A percentile compares a stretch with the other conserved stretches of the same genome.
Evolutionary conservation across 2,113 vertebrate species (phyloP).

Genomic region (Brachypodius melanocephalos): DNA sequence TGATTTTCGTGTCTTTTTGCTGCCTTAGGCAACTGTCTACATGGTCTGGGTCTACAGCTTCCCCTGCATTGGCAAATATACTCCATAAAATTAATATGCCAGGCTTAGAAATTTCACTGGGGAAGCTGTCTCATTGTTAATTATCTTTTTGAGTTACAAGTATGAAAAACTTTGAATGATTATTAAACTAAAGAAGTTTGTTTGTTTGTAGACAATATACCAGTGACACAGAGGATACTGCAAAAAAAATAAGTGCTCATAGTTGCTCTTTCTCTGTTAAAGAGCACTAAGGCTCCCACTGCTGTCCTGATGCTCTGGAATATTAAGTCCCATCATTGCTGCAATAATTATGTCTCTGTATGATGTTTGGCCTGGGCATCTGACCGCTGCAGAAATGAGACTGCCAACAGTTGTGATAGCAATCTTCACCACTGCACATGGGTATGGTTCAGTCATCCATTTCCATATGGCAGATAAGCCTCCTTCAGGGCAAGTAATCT

Average conservation of each 20-base stretch:
- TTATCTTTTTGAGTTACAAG: background rate
- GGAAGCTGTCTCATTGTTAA: background rate
- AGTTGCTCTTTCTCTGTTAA: background rate
- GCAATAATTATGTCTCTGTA: conserved; percentile 5
- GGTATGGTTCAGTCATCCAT: background rate
- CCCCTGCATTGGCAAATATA: background rate
- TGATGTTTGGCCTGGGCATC: conserved; percentile 9
- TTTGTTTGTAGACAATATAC: background rate
- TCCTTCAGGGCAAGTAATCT: background rate
- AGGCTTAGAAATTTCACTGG: background rate
- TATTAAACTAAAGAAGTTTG: background rate
- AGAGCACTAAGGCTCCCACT: background rate
- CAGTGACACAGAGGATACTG: background rate
- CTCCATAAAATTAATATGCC: background rate
- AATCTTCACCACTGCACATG: conserved; percentile 9
- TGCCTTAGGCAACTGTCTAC: background rate
- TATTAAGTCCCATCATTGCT: background rate
- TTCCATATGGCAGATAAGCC: conserved; percentile 24
- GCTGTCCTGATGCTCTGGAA: background rate
- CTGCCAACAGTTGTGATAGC: background rate
- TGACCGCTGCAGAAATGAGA: conserved; percentile 9
- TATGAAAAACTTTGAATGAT: background rate
- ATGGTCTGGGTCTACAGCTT: background rate
- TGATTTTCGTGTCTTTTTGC: background rate
- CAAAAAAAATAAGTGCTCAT: background rate